A percentile compares a stretch with the other conserved stretches of the same genome.
Conservation (phyloP, 1,140 invertebrate species). For the Lepeophtheirus salmonis region DNA sequence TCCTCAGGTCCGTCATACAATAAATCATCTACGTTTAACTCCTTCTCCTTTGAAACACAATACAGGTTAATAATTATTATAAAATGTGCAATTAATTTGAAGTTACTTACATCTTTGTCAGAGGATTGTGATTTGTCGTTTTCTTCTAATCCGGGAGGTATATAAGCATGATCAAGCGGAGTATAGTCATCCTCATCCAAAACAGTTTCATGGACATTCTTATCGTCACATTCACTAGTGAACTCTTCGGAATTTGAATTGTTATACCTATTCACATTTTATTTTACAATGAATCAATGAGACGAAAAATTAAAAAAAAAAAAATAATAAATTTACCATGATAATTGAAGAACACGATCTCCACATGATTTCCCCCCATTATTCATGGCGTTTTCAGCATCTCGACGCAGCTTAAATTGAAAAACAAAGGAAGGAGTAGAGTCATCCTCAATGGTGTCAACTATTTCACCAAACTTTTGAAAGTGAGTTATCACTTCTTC, state of each 20-base stretch:
- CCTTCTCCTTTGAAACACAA: no score
- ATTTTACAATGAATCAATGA: background rate
- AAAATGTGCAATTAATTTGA: conserved; percentile 16
- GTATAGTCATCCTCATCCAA: conserved; percentile 9
- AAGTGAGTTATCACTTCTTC: conserved; percentile 47
- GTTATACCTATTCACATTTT: background rate
- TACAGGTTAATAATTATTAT: no score
- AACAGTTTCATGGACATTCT: background rate
- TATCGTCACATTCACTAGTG: background rate
- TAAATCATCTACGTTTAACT: conserved; percentile 12
- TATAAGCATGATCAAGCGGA: conserved; percentile 8
- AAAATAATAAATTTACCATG: conserved; percentile 25
- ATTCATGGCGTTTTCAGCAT: conserved; percentile 44
- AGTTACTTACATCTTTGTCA: background rate
- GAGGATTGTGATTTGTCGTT: background rate
- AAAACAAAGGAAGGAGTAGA: conserved; percentile 44
- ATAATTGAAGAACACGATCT: conserved; percentile 31
- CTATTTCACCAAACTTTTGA: conserved; percentile 50
- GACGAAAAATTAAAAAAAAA: no score
- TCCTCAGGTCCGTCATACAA: conserved; percentile 17
- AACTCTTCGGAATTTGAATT: background rate
- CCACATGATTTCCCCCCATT: conserved; percentile 47
- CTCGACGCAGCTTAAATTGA: conserved; percentile 47
- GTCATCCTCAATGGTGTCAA: conserved; percentile 43
- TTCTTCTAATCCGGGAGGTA: conserved; percentile 16